phyloP scores from a whole-genome alignment of 1,140 invertebrate genomes.

The Magallana ariakensis region DNA sequence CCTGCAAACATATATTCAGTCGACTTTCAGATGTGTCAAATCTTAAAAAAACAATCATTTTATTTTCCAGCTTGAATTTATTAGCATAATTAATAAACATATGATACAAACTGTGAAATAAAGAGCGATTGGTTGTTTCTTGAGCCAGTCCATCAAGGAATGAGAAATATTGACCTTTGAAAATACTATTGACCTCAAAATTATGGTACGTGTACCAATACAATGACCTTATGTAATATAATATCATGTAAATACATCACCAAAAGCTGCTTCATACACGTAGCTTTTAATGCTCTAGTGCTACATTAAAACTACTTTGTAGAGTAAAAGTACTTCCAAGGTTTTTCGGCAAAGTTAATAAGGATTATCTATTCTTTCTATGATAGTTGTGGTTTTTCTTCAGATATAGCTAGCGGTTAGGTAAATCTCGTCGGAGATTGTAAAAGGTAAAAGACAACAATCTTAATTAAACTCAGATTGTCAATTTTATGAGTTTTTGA shows the following conservation, averaged over 20 bases:
- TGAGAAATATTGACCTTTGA: no score
- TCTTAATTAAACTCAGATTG: conserved; percentile 16
- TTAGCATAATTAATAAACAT: neutral
- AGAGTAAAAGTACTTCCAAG: no score
- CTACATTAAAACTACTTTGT: no score
- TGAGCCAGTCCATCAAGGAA: neutral
- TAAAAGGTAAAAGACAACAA: neutral
- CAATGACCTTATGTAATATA: no score
- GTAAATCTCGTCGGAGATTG: neutral
- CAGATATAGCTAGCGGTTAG: neutral
- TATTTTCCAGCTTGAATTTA: conserved; percentile 3
- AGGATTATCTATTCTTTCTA: neutral
- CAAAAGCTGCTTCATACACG: no score
- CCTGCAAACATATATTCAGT: neutral
- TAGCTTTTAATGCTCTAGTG: no score
- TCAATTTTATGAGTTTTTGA: conserved; percentile 21
- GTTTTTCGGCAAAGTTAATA: neutral
- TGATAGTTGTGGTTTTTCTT: neutral
- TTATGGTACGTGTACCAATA: no score
- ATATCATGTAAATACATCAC: no score
- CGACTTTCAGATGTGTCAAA: neutral
- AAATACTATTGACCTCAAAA: no score
- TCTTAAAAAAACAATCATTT: conserved; percentile 2
- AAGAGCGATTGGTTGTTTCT: neutral
- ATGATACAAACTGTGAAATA: neutral